These are phyloP conservation scores for Patiria pectinifera DNA, from an alignment of 53 echinoderm and acorn worm species.

Conservation along the genomic window DNA sequence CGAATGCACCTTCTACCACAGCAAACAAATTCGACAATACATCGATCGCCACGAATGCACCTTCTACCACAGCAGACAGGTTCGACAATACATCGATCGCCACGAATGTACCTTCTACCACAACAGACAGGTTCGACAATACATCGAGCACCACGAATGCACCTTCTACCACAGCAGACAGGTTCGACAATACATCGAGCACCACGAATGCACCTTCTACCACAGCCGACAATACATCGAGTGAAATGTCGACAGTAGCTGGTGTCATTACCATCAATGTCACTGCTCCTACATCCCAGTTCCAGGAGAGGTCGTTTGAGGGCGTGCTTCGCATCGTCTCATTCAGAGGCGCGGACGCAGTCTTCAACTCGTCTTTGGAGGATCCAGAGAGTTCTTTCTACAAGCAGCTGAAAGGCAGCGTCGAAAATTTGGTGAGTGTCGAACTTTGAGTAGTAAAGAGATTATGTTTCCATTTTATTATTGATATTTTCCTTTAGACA, in stretches of 20 bases:
- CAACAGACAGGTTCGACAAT: no score
- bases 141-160: no score
- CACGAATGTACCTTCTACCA: no score
- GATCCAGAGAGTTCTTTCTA: slow-evolving; percentile 1
- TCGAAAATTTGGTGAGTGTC: slow-evolving; percentile 19
- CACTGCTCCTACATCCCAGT: background rate
- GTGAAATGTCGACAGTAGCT: background rate
- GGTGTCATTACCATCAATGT: background rate
- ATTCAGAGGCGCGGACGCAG: background rate
- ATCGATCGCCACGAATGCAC: no score
- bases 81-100: no score
- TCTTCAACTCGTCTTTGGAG: slow-evolving; percentile 25
- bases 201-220: background rate
- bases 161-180: no score
- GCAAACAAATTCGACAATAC: no score
- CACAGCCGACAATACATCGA: background rate
- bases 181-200: no score
- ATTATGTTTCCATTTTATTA: background rate
- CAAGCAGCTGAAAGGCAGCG: background rate
- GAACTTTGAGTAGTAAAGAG: background rate
- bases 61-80: no score
- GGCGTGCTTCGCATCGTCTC: slow-evolving; percentile 30
- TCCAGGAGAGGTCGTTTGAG: slow-evolving; percentile 22
- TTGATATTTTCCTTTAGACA: background rate
- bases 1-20: no score